Conservation (phyloP, 2,888 invertebrate species). For the Pristionchus arcanus region DNA sequence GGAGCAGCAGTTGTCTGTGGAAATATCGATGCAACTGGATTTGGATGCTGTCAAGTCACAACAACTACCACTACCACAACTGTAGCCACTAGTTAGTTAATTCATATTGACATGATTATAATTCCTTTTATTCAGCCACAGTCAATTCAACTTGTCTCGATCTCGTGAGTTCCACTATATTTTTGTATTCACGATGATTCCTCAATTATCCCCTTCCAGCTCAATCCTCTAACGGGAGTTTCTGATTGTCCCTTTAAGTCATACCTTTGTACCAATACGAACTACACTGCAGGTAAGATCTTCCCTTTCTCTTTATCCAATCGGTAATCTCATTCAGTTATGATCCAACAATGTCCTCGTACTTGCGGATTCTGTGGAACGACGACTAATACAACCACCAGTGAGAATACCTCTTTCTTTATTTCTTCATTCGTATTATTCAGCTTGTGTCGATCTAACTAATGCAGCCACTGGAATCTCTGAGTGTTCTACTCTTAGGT, state of each 20-base stretch:
- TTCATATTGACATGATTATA: not conserved
- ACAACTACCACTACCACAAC: conserved; percentile 12
- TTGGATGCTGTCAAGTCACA: conserved; percentile 23
- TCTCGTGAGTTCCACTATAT: not conserved
- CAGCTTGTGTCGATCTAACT: conserved; percentile 34
- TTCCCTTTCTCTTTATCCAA: not conserved
- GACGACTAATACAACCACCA: conserved; percentile 5
- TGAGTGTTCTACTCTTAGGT: conserved; percentile 18
- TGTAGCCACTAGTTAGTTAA: conserved; percentile 7
- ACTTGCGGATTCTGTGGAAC: conserved; percentile 44
- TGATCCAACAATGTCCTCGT: conserved; percentile 29
- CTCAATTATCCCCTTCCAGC: not conserved
- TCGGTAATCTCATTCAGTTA: not conserved
- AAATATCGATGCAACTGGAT: conserved; percentile 26
- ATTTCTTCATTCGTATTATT: not conserved
- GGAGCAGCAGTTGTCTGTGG: conserved; percentile 7
- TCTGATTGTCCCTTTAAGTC: conserved; percentile 21
- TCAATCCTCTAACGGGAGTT: conserved; percentile 33
- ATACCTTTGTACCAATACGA: conserved; percentile 25
- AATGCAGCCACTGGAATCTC: conserved; percentile 29
- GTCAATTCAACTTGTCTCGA: conserved; percentile 24
- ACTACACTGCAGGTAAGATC: not conserved
- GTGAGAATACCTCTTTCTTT: not conserved
- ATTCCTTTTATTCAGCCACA: not conserved
- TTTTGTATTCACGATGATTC: not conserved